Percentiles rank a stretch among this genome's conserved stretches.
Conservation (phyloP, 1,140 invertebrate genomes). For the Goniozus legneri region DNA sequence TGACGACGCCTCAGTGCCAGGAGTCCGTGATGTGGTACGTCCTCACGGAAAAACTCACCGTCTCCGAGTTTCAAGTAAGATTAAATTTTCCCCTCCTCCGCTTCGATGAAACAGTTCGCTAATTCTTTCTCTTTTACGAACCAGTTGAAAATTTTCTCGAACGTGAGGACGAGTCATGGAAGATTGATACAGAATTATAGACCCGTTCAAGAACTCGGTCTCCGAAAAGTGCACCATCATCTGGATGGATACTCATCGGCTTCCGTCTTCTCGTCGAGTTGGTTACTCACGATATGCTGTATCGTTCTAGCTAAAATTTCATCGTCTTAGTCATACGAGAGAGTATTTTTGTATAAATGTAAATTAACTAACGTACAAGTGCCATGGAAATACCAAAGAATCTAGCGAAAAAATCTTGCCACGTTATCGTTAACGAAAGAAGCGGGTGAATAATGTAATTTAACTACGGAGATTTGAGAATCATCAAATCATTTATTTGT, state of each 20-base stretch:
- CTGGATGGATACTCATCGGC: slow-evolving; percentile 22
- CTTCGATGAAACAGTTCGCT: not conserved
- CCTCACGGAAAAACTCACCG: slow-evolving; percentile 58
- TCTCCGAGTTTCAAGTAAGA: slow-evolving; percentile 60
- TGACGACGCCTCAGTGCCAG: slow-evolving; percentile 72
- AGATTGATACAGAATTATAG: slow-evolving; percentile 28
- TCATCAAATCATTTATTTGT: no score
- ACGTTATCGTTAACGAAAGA: no score
- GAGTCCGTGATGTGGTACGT: slow-evolving; percentile 75
- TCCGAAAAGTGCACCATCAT: slow-evolving; percentile 32
- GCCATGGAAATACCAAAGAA: no score
- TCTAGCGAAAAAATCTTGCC: no score
- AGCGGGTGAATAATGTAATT: no score
- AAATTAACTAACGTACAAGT: no score
- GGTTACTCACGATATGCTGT: not conserved
- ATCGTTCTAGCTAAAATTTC: slow-evolving; percentile 11
- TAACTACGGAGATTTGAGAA: no score
- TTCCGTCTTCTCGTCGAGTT: not conserved
- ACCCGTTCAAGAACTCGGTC: slow-evolving; percentile 22
- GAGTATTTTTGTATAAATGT: no score
- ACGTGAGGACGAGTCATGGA: slow-evolving; percentile 15
- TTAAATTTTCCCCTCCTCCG: not conserved
- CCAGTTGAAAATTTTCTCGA: slow-evolving; percentile 29
- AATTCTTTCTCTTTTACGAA: no score
- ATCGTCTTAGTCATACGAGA: no score